A percentile compares a stretch with the other conserved stretches of the same genome.
Evolutionary conservation across 1,140 invertebrate genomes (phyloP).

Genomic region (Paracyclopina nana): DNA sequence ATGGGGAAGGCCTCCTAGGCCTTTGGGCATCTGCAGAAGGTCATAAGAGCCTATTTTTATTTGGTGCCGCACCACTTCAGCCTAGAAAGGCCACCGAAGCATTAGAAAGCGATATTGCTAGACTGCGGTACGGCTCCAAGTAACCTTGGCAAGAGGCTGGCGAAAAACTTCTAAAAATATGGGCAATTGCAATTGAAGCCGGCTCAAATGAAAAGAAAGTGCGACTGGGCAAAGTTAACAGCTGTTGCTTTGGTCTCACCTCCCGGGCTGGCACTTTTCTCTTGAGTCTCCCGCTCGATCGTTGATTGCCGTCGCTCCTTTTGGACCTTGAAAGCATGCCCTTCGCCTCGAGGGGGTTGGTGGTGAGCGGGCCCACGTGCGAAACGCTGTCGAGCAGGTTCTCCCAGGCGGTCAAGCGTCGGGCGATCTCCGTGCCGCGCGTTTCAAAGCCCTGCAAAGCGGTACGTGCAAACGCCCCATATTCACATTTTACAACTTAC

Average conservation of each 20-base stretch:
- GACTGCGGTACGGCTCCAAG: too few relatives aligned
- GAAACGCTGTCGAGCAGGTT: conserved; percentile 54
- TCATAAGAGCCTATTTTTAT: too few relatives aligned
- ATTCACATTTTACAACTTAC: neutral
- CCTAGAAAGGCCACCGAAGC: too few relatives aligned
- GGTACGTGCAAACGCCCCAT: neutral
- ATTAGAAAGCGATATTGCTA: too few relatives aligned
- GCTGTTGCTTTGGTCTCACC: conserved; percentile 15
- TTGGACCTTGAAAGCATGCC: conserved; percentile 22
- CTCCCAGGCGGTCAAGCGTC: conserved; percentile 55
- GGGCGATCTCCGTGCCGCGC: conserved; percentile 54
- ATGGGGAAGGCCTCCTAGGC: too few relatives aligned
- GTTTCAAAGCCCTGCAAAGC: conserved; percentile 50
- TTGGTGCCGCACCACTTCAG: too few relatives aligned
- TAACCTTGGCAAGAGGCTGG: too few relatives aligned
- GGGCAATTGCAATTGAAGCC: too few relatives aligned
- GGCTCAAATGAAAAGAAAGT: too few relatives aligned
- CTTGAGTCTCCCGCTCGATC: conserved; percentile 17
- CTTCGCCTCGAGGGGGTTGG: conserved; percentile 46
- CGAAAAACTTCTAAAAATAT: too few relatives aligned
- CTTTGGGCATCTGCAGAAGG: too few relatives aligned
- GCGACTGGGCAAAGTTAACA: too few relatives aligned
- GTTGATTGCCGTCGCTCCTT: neutral
- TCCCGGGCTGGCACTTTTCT: conserved; percentile 7
- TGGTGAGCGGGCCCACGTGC: conserved; percentile 41